Evolutionary conservation across 2,797 vertebrate genomes (phyloP).

Genomic region (Acanthurus lineatus): DNA sequence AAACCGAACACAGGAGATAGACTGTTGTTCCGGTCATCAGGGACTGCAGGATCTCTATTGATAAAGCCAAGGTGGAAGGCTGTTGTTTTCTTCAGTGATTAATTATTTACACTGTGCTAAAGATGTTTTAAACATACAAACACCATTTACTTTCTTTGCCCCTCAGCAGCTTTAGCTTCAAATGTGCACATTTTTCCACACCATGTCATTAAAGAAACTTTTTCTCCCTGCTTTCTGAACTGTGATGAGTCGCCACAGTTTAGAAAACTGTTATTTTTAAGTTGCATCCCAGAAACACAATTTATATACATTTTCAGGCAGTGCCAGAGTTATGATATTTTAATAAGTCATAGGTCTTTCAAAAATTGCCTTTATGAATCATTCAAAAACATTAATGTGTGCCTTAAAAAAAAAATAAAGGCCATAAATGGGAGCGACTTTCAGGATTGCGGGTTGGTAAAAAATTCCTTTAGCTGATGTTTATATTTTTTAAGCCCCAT

Average conservation of each 20-base stretch:
- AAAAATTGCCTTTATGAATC: too few species aligned
- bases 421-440: background rate
- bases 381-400: too few species aligned
- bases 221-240: background rate
- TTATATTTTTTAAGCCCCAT: too few species aligned
- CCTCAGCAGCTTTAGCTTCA: background rate
- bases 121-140: constrained; percentile 39
- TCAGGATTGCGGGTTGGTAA: too few species aligned
- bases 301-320: background rate
- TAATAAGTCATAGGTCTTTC: too few species aligned
- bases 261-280: background rate
- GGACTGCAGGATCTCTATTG: constrained; percentile 23
- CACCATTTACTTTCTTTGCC: background rate
- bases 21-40: constrained; percentile 8
- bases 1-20: background rate
- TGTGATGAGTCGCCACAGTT: background rate
- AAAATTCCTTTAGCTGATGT: too few species aligned
- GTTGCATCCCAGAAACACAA: background rate
- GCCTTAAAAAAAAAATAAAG: too few species aligned
- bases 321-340: too few species aligned
- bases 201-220: background rate
- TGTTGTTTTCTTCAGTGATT: constrained; percentile 51
- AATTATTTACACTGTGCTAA: constrained; percentile 48
- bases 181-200: constrained; percentile 7
- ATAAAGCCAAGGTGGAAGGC: constrained; percentile 17